Conservation (phyloP, 2,113 vertebrate genomes). For the Nerophis lumbriciformis region DNA sequence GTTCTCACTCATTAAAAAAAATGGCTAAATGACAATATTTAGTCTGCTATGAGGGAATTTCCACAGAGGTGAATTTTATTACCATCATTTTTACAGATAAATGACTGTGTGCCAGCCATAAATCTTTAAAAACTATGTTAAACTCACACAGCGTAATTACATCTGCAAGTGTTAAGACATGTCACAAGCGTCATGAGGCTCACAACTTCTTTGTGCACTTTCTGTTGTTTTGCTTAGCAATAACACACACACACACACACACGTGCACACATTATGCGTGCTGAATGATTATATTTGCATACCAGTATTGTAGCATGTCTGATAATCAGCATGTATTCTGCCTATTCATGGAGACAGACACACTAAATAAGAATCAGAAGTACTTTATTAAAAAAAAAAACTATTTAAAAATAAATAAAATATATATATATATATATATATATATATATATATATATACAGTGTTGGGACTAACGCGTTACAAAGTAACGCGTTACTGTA, state of each 20-base stretch:
- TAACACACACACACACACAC: neutral
- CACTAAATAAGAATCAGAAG: no score
- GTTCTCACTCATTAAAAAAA: constrained; percentile 47
- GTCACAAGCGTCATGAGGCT: constrained; percentile 36
- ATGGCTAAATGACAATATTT: constrained; percentile 61
- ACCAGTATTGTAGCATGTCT: no score
- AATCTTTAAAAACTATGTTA: constrained; percentile 44
- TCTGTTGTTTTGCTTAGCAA: constrained; percentile 2
- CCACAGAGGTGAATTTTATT: constrained; percentile 54
- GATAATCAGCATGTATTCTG: no score
- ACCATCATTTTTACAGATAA: constrained; percentile 40
- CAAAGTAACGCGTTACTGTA: no score
- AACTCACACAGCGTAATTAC: constrained; percentile 46
- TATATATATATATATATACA: no score
- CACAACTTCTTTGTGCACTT: constrained; percentile 10
- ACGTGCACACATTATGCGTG: no score
- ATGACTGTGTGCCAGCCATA: constrained; percentile 39
- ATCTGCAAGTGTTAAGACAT: constrained; percentile 38
- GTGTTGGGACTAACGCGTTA: no score
- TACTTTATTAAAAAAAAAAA: no score
- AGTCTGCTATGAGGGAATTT: constrained; percentile 67
- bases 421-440: no score
- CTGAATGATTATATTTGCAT: no score
- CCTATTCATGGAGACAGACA: no score
- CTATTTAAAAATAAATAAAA: no score